These are phyloP conservation scores for Drosophila acutilabella DNA, from an alignment of 2,888 invertebrate species.

Conservation along the genomic window DNA sequence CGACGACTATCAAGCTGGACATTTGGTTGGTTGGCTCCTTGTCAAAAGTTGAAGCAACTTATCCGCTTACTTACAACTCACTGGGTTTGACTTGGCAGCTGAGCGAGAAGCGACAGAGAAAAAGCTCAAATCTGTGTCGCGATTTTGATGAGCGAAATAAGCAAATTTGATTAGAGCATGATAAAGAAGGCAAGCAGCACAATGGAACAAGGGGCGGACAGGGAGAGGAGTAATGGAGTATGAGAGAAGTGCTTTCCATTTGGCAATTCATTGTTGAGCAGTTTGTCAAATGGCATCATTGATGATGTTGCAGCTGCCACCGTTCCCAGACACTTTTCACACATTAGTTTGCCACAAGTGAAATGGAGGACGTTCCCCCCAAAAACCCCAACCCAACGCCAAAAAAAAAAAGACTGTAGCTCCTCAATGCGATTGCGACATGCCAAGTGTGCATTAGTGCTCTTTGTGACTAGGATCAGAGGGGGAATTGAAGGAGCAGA, in stretches of 20 bases:
- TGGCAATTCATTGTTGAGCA: conserved; percentile 52
- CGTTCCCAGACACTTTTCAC: conserved; percentile 63
- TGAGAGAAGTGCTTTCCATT: conserved; percentile 13
- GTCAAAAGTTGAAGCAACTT: conserved; percentile 55
- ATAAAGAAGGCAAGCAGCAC: conserved; percentile 1
- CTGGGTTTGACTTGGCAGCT: conserved; percentile 55
- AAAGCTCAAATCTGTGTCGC: conserved; percentile 48
- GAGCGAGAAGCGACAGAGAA: neutral
- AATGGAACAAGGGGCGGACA: neutral
- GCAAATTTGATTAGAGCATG: conserved; percentile 52
- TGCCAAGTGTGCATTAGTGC: conserved; percentile 66
- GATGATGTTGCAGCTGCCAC: conserved; percentile 65
- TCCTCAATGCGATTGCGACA: conserved; percentile 57
- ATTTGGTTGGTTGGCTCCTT: conserved; percentile 42
- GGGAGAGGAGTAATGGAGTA: neutral
- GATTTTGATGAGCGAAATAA: conserved; percentile 52
- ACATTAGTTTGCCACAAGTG: conserved; percentile 50
- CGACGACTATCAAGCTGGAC: conserved; percentile 49
- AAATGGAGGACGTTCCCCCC: conserved; percentile 13
- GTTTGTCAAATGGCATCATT: conserved; percentile 54
- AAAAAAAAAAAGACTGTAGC: neutral
- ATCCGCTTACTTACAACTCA: conserved; percentile 76
- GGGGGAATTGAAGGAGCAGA: neutral
- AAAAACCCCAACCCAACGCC: neutral
- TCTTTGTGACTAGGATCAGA: neutral